Base-by-base conservation (phyloP, 2,888 invertebrate genomes). In the Dicyrtoma fusca region DNA sequence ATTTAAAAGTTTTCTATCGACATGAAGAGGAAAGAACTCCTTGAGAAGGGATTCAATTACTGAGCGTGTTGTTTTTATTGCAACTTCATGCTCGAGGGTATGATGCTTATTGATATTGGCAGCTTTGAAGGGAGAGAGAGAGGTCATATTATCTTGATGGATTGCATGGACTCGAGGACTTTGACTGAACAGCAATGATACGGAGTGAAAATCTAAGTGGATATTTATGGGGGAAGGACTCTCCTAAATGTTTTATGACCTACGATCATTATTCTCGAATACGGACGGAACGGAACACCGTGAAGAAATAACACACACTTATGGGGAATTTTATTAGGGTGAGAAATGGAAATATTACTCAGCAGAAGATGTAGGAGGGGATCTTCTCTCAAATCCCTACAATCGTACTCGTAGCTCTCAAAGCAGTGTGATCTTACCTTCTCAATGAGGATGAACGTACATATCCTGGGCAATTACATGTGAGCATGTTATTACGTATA, bases 211-310 rank as follows among this genome's bases (percentile, higher is more conserved):
- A 76, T 73, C 76, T 77, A 77, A 76, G 75, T 75, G 77, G 77
- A 77, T 77, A 77, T 79, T 79, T 79, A 77, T 76, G 79, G 73
- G 76, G 75, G 77, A 76, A 75, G 77, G 78, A 76, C 74, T 76
- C 76, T 77, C 74, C 78, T 80, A 80, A 80, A 80, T 80, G 79
- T 80, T 80, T 80, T 80, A 80, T 79, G 78, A 76, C 79, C 78
- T 75, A 70, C 73, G 72, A 79, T 77, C 75, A 77, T 76, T 77
- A 75, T 75, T 59, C 69, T 53, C 62, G 63, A 45, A 72, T 42
- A 61, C 11, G 21, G 34, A 55, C 21, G 23, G 55, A 34, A 34
- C 8, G 21, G 34, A 34, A 34, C 26, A 3, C 34, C 34, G n/a
- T 59, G 26, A 59, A 34, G 59, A 14, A 59, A n/a, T 13, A 59